Conservation (phyloP, 2,888 invertebrate species). For the Zaprionus obscuricornis region DNA sequence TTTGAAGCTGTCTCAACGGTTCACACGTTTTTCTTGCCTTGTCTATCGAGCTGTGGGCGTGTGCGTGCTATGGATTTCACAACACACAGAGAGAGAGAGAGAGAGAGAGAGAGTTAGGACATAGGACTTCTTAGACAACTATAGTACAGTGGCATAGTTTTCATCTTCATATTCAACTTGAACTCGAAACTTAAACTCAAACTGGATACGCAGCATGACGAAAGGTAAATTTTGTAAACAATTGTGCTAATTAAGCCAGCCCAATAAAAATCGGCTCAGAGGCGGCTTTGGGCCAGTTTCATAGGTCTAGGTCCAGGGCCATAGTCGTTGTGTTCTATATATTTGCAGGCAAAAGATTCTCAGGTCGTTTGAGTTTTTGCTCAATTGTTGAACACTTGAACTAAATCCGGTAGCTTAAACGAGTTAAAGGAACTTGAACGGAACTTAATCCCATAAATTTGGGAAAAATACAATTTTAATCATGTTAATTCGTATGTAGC, state of each 20-base stretch:
- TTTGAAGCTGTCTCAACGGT: constrained; percentile 49
- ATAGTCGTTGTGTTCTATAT: neutral
- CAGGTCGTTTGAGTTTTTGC: neutral
- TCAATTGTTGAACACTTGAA: constrained; percentile 55
- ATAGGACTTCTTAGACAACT: too few species aligned
- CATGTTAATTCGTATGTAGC: constrained; percentile 77
- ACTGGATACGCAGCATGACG: constrained; percentile 61
- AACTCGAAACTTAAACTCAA: constrained; percentile 6
- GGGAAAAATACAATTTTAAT: constrained; percentile 78
- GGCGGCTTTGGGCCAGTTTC: constrained; percentile 26
- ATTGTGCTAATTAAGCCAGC: constrained; percentile 80
- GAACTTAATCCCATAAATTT: constrained; percentile 80
- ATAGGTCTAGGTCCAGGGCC: neutral
- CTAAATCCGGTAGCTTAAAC: constrained; percentile 81
- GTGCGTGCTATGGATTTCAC: constrained; percentile 67
- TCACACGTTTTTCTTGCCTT: constrained; percentile 50
- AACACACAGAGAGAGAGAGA: constrained; percentile 17
- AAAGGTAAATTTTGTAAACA: constrained; percentile 81
- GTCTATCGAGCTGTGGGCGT: constrained; percentile 64
- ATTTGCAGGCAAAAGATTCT: neutral
- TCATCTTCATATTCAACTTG: neutral
- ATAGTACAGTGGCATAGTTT: neutral
- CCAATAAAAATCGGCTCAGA: constrained; percentile 73
- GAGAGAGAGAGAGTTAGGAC: neutral
- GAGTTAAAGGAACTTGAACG: constrained; percentile 81